Conservation (phyloP, 2,888 invertebrate genomes). For the Drosophila kokeensis region DNA sequence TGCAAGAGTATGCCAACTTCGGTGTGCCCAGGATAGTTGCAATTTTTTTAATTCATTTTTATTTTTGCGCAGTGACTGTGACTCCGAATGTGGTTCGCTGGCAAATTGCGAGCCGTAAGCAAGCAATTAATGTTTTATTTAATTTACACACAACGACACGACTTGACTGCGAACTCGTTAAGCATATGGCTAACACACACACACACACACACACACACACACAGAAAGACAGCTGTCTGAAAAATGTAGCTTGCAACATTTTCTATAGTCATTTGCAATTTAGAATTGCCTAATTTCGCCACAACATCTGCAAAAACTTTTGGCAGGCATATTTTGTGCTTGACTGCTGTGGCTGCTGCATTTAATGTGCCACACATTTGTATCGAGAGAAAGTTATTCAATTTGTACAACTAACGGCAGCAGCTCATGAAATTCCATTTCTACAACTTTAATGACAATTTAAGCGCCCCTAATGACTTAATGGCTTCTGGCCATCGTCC, state of each 20-base stretch:
- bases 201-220: conserved; percentile 16
- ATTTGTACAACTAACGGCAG: conserved; percentile 19
- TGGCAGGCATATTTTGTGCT: conserved; percentile 12
- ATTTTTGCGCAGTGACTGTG: conserved; percentile 2
- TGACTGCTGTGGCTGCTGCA: conserved; percentile 5
- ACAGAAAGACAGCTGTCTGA: neutral
- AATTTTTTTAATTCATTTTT: neutral
- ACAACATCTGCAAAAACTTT: conserved; percentile 23
- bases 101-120: conserved; percentile 47
- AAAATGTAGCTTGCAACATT: conserved; percentile 49
- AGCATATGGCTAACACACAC: conserved; percentile 11
- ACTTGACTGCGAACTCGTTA: conserved; percentile 55
- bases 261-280: conserved; percentile 72
- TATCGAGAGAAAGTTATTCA: conserved; percentile 23
- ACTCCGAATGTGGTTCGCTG: conserved; percentile 21
- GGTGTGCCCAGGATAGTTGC: neutral
- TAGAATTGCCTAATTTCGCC: conserved; percentile 64
- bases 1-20: neutral
- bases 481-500: conserved; percentile 49
- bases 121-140: conserved; percentile 70
- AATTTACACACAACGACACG: conserved; percentile 59
- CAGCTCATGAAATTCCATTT: conserved; percentile 43
- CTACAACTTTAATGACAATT: conserved; percentile 66
- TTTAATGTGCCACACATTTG: conserved; percentile 40
- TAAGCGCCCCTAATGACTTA: conserved; percentile 71